These are phyloP conservation scores for Sarotherodon lohbergeri DNA, from an alignment of 2,113 vertebrate genomes.

Conservation along the genomic window DNA sequence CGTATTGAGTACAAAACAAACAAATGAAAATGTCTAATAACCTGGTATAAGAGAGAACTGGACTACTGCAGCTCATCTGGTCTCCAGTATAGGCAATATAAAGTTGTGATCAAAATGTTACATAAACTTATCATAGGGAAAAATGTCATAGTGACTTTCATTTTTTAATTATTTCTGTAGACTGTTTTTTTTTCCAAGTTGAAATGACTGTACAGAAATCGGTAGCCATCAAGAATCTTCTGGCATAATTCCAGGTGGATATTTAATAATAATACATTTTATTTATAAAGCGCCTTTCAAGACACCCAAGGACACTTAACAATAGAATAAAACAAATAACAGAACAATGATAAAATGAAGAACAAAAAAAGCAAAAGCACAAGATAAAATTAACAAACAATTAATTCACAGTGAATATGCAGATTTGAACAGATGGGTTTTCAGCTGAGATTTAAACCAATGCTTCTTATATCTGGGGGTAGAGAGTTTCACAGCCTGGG, in stretches of 20 bases:
- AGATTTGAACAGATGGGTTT: not conserved
- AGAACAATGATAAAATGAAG: not conserved
- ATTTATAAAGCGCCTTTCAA: not conserved
- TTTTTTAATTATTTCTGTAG: not conserved
- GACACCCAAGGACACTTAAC: not conserved
- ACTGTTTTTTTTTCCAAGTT: not conserved
- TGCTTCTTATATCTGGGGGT: not conserved
- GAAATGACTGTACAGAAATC: not conserved
- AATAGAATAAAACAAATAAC: not conserved
- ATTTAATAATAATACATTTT: not conserved
- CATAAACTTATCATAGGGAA: not conserved
- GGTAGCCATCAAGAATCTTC: not conserved
- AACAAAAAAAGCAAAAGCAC: not conserved
- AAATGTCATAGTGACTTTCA: not conserved
- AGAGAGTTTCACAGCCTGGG: not conserved
- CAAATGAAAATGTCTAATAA: not conserved
- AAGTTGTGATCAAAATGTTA: not conserved
- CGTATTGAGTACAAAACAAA: not conserved
- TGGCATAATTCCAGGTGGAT: not conserved
- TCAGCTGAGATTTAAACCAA: not conserved
- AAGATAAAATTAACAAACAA: not conserved
- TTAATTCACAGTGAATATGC: not conserved
- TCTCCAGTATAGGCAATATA: not conserved
- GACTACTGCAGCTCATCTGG: not conserved
- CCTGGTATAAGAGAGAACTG: not conserved